Conservation (phyloP, 2,797 vertebrate species). For the Allobates femoralis region DNA sequence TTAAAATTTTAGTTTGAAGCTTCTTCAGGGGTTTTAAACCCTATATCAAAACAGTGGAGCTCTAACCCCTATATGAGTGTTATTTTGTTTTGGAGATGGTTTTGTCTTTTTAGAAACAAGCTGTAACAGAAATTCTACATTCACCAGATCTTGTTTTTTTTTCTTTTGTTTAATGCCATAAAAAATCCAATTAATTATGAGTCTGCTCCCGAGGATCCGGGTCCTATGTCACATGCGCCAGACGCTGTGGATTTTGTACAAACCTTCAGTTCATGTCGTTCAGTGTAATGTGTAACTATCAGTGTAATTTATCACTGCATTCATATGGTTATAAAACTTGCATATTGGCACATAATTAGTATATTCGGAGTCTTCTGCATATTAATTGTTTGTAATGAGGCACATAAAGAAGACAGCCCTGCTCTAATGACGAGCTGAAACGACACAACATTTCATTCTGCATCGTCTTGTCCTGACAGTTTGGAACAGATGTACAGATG, state of each 20-base stretch:
- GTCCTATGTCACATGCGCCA: slow-evolving; percentile 58
- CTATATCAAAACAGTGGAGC: too few species aligned
- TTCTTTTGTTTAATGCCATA: not conserved
- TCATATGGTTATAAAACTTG: slow-evolving; percentile 65
- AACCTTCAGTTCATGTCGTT: slow-evolving; percentile 1
- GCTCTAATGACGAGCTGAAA: slow-evolving; percentile 51
- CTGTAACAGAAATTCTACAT: not conserved
- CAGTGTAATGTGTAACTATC: slow-evolving; percentile 61
- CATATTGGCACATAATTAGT: slow-evolving; percentile 66
- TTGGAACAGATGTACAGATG: slow-evolving; percentile 62
- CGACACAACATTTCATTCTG: slow-evolving; percentile 56
- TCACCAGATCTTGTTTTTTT: not conserved
- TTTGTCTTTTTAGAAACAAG: not conserved
- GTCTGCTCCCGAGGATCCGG: slow-evolving; percentile 67
- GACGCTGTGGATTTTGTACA: slow-evolving; percentile 41
- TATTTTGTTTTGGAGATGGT: not conserved
- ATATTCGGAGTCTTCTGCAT: slow-evolving; percentile 64
- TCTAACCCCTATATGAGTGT: too few species aligned
- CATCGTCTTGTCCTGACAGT: slow-evolving; percentile 59
- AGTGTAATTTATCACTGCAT: slow-evolving; percentile 65
- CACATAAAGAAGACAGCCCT: slow-evolving; percentile 35
- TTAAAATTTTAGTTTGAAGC: too few species aligned
- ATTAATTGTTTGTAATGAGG: slow-evolving; percentile 68
- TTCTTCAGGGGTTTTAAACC: too few species aligned
- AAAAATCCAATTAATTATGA: slow-evolving; percentile 62